Base-by-base conservation (phyloP, 1,140 invertebrate genomes). In the Propsilocerus akamusi region DNA sequence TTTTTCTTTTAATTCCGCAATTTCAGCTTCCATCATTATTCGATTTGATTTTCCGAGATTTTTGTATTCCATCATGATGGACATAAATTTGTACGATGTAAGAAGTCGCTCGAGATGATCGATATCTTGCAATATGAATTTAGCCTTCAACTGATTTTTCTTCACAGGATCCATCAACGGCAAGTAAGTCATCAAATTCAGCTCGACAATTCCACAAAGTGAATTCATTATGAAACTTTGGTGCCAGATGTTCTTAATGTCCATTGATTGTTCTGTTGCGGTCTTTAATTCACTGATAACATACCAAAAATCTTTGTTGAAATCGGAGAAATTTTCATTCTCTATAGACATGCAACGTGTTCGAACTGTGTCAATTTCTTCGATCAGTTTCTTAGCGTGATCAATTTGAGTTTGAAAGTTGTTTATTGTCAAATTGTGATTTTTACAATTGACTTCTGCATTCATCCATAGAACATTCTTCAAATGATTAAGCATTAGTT, bases 131-230 rank as follows among this genome's bases (percentile, higher is more conserved):
- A 72, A 59, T 10, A 76, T 62, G 50, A 85, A 83, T 41, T 72
- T 59, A 5, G 78, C 66, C 61, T 83, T 83, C 0, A 87, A 59
- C 1, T 70, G 65, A 30, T 78, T 72, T 59, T 86, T 86, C 46
- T 80, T 72, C 0, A 84, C 74, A 1, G 83, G 82, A 69, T 90
- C 86, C 14, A 89, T 76, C 1, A 69, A 57, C 0, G 74, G 64
- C 0, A 74, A 55, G 55, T 71, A 67, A 0, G 66, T 69, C n/a
- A 70, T 53, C 20, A 72, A 51, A 14, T 63, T 67, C 4, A 74
- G 50, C 55, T 73, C 60, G 2, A 68, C 52, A 4, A 61, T 63
- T 25, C 62, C 63, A 47, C 62, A 52, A 1, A 65, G 24, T 11
- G 54, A 53, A 26, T 58, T 53, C 0, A 56, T 52, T 8, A 63